Evolutionary conservation across 2,888 invertebrate species (phyloP), one percentile per base, ranked within the genome.

Genomic region (Xestia c-nigrum): DNA sequence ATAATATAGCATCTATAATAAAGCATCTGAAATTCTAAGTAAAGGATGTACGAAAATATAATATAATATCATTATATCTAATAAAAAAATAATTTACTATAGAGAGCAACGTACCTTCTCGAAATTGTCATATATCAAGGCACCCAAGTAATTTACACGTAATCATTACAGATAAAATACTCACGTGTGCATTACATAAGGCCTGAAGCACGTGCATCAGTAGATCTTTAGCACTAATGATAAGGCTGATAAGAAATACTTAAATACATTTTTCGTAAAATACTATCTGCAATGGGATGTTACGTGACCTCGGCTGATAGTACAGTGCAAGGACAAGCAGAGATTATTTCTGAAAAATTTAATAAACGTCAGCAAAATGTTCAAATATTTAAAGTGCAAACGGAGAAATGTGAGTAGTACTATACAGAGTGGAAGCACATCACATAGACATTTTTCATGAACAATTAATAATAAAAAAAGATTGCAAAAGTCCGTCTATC

Each of bases 131-230:
- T 66, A 21, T 31, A 50, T 61, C 43, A 43, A 43, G 52, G 31
- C 1, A 16, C 38, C 7, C 46, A 31, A 24, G 43, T 55, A 72
- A 16, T 46, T 46, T 24, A 57, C 70, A 57, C 57, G 55, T 75
- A 55, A 76, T 83, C 40, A 50, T 6, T 57, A 59, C 69, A 70
- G 66, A 84, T 84, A 81, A 81, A 59, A 63, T 16, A 52, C 21
- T 79, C 75, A 76, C 80, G 72, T 73, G 80, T 43, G 5, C 40
- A 14, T 83, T 83, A 81, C 64, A 46, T 81, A 77, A 84, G 64
- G 38, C 31, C 31, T 61, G 19, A 14, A 74, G 50, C 84, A 84
- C 74, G 77, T 73, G 77, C 52, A 50, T 68, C 19, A 5, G 24
- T n/a, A 74, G 50, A 74, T 72, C 40, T 74, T 59, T 21, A 55